Evolutionary conservation across 2,113 vertebrate species (phyloP).

Genomic region (Eleginops maclovinus): DNA sequence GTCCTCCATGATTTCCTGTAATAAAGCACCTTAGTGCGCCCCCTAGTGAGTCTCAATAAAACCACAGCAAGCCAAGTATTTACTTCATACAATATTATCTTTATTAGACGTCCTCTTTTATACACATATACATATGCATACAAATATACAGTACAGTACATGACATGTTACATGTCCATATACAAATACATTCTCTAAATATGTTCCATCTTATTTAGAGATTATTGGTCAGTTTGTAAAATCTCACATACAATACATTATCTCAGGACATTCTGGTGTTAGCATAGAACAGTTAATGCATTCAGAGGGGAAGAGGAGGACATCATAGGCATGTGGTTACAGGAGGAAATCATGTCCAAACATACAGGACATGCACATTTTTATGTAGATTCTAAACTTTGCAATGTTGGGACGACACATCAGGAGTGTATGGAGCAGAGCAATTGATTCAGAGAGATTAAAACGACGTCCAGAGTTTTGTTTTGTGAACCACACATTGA

Average conservation of each 20-base stretch:
- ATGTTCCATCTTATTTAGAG: constrained; percentile 35
- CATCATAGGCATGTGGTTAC: constrained; percentile 53
- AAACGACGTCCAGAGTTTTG: not conserved
- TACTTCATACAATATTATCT: constrained; percentile 41
- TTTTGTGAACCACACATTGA: not conserved
- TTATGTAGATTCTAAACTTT: constrained; percentile 1
- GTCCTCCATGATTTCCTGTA: not conserved
- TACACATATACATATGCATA: constrained; percentile 75
- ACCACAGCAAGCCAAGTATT: not conserved
- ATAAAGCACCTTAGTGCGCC: constrained; percentile 33
- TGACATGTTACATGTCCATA: constrained; percentile 56
- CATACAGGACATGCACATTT: constrained; percentile 13
- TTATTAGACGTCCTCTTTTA: constrained; percentile 64
- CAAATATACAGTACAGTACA: constrained; percentile 67
- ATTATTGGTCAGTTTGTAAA: constrained; percentile 50
- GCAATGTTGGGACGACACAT: constrained; percentile 10
- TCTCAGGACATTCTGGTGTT: constrained; percentile 62
- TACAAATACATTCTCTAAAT: constrained; percentile 53
- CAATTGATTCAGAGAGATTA: not conserved
- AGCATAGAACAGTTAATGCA: constrained; percentile 63
- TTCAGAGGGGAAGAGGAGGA: constrained; percentile 52
- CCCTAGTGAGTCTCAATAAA: constrained; percentile 44
- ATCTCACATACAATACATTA: constrained; percentile 34
- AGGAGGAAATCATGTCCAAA: constrained; percentile 28
- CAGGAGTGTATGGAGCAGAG: constrained; percentile 13